Conservation (phyloP, 1,140 invertebrate genomes). For the Orchestia grillus region DNA sequence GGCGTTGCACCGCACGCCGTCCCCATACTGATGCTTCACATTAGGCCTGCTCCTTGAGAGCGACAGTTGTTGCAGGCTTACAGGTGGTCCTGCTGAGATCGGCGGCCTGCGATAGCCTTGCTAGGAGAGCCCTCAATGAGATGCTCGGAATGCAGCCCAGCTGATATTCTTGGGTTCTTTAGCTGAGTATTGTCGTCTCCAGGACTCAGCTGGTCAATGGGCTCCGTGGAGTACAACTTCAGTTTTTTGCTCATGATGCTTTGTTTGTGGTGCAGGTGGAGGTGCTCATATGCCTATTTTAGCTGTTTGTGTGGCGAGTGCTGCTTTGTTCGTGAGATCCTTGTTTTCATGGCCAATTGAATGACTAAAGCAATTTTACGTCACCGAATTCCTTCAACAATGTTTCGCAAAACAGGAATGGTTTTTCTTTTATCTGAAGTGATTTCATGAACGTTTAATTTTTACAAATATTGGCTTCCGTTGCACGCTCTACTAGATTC, state of each 20-base stretch:
- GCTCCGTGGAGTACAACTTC: neutral
- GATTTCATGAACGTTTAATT: too few species aligned
- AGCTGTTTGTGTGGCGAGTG: neutral
- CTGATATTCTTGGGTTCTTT: slow-evolving; percentile 21
- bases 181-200: neutral
- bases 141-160: slow-evolving; percentile 19
- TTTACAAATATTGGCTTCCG: too few species aligned
- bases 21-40: neutral
- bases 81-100: neutral
- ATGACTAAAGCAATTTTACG: too few species aligned
- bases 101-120: neutral
- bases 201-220: neutral
- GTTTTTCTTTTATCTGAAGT: too few species aligned
- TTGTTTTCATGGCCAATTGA: too few species aligned
- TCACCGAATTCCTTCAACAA: too few species aligned
- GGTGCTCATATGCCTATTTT: neutral
- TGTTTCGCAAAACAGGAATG: too few species aligned
- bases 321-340: neutral
- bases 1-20: neutral
- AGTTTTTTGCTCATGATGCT: neutral
- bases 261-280: neutral
- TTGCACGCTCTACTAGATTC: too few species aligned
- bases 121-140: neutral
- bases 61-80: neutral
- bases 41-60: slow-evolving; percentile 2